Conservation (phyloP, 2,888 invertebrate genomes). For the Cyclophora punctaria region DNA sequence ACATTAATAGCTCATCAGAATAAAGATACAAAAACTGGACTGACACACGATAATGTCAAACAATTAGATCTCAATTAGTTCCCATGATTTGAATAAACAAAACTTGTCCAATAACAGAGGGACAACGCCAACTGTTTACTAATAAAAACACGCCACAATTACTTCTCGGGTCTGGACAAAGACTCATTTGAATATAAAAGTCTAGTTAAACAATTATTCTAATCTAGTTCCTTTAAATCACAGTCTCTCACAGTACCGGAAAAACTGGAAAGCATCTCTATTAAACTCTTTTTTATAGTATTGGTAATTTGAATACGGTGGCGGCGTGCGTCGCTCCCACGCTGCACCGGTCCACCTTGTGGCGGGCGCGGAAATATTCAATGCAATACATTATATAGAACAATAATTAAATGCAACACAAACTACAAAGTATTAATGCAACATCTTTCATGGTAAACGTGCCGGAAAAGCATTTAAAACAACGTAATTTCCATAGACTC, state of each 20-base stretch:
- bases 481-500: background rate
- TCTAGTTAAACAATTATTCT: conserved; percentile 44
- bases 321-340: conserved; percentile 55
- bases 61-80: conserved; percentile 16
- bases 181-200: conserved; percentile 61
- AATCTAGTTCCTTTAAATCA: conserved; percentile 53
- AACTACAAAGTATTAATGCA: no score
- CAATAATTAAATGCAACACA: no score
- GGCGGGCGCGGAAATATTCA: no score
- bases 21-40: conserved; percentile 5
- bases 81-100: conserved; percentile 22
- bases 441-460: no score
- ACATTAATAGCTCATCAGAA: no score
- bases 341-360: conserved; percentile 39
- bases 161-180: conserved; percentile 35
- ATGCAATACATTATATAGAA: no score
- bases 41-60: conserved; percentile 6
- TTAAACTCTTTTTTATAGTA: conserved; percentile 38
- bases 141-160: conserved; percentile 28
- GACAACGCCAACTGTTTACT: conserved; percentile 18
- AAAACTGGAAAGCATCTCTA: conserved; percentile 61
- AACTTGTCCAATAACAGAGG: conserved; percentile 25
- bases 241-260: conserved; percentile 56
- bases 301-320: conserved; percentile 52
- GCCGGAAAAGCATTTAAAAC: no score